Percentiles rank a stretch among this genome's conserved stretches.
phyloP scores from a whole-genome alignment of 2,113 vertebrate species.

The Syrmaticus mikado region DNA sequence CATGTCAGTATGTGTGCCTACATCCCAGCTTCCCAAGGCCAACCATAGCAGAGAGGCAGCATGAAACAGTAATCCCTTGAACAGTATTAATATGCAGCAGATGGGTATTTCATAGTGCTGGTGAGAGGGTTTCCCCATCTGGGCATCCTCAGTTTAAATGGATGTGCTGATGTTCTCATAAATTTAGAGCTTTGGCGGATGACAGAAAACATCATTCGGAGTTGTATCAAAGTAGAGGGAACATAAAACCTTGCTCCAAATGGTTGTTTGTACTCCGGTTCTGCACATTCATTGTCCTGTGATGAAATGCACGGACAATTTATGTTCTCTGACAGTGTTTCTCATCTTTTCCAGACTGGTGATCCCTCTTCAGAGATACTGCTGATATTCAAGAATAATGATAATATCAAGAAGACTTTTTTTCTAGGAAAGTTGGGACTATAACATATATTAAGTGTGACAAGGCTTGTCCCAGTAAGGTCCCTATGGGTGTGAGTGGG shows the following conservation, averaged over 20 bases:
- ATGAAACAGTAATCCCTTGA: slow-evolving; percentile 50
- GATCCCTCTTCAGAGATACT: neutral
- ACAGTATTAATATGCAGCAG: slow-evolving; percentile 50
- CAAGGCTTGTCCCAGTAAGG: accelerated
- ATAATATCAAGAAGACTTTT: neutral
- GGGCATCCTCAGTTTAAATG: slow-evolving; percentile 16
- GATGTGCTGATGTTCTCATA: neutral
- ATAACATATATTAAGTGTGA: neutral
- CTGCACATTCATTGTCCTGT: neutral
- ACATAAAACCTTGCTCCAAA: neutral
- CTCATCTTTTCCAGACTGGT: neutral
- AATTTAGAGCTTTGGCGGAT: slow-evolving; percentile 21
- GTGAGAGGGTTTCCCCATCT: slow-evolving; percentile 56
- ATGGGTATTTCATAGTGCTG: slow-evolving; percentile 30
- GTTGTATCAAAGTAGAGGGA: neutral
- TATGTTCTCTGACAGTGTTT: neutral
- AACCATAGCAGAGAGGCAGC: slow-evolving; percentile 26
- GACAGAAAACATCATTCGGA: neutral
- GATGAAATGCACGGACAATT: slow-evolving; percentile 1
- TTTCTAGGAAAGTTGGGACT: neutral
- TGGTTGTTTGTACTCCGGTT: neutral
- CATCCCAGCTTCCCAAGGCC: neutral
- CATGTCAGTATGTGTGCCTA: neutral
- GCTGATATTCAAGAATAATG: neutral
- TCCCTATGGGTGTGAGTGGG: accelerated